Evolutionary conservation across 2,113 vertebrate genomes (phyloP), one percentile per base, ranked within the genome.

Genomic region (Calonectris borealis): DNA sequence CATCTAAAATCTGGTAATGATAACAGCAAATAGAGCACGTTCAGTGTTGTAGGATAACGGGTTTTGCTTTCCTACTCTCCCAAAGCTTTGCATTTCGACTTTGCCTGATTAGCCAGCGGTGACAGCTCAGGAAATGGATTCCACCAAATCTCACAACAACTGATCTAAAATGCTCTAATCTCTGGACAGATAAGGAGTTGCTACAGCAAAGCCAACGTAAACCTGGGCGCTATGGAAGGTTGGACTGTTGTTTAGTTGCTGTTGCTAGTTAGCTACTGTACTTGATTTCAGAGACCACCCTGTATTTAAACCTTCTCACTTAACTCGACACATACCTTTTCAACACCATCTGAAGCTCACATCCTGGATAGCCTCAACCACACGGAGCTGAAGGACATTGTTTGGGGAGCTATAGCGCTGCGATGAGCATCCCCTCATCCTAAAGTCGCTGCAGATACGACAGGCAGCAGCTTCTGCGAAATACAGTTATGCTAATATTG

Each of bases 141-240:
- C 95, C 97, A 96, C 94, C 95, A 29, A 92, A 94, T 96, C 94
- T 97, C 95, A 83, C 96, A 95, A 69, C 83, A 86, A 58, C 94
- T 86, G 95, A 96, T 97, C 83, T 75, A 34, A 96, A 85, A 97
- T 85, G 68, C 92, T 94, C 93, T 97, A 93, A 97, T 97, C 97
- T 96, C 88, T 16, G 62, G 61, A 20, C 12, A 94, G 98, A 98
- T 98, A 98, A 98, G 97, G 93, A 93, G 98, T 98, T 98, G 98
- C 97, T 93, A 98, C 97, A 97, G 97, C 96, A 97, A 98, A 97
- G 94, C 90, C 97, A 98, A 98, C 97, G 96, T 93, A 97, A 98
- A 96, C 94, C 96, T 51, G 89, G 64, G 95, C n/a, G 71, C 93
- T 92, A 64, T 83, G 97, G 96, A 92, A 86, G 96, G 88, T 40